Percentiles rank a stretch among this genome's conserved stretches.
These are phyloP conservation scores for Luidia sarsii DNA, from an alignment of 53 echinoderm and acorn worm genomes.

Conservation along the genomic window DNA sequence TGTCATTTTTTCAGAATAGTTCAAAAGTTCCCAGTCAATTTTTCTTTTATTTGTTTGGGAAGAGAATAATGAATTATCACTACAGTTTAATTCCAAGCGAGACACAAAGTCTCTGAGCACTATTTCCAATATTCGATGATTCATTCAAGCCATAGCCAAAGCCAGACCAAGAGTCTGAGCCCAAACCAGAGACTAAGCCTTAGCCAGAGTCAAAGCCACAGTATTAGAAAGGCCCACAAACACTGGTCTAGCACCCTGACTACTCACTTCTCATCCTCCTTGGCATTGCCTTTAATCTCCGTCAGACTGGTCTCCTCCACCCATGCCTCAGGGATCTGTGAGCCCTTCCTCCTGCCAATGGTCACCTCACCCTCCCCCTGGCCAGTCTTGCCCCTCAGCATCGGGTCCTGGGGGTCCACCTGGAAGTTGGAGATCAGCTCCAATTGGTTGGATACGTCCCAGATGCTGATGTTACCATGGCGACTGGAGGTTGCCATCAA, in stretches of 20 bases:
- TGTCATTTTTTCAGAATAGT: no score
- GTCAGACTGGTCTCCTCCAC: constrained; percentile 60
- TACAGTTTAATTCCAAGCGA: no score
- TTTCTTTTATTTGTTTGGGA: no score
- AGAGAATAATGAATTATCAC: no score
- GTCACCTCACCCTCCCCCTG: neutral
- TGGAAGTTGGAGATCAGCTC: constrained; percentile 74
- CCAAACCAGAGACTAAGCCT: no score
- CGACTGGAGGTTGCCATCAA: constrained; percentile 86
- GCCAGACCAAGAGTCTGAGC: no score
- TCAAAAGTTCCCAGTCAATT: no score
- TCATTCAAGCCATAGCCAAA: no score
- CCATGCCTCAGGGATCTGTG: constrained; percentile 67
- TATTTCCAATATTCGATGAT: no score
- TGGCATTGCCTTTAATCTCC: constrained; percentile 25
- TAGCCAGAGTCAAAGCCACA: no score
- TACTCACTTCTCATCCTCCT: constrained; percentile 65
- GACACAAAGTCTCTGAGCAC: no score
- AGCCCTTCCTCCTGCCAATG: neutral
- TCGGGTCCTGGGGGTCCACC: constrained; percentile 63
- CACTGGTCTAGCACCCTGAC: constrained; percentile 4
- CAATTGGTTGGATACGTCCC: constrained; percentile 92
- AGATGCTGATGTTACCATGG: constrained; percentile 87
- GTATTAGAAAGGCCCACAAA: no score
- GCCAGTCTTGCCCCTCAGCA: constrained; percentile 46